phyloP scores from a whole-genome alignment of 2,888 invertebrate species.

The Phyllotreta cruciferae region DNA sequence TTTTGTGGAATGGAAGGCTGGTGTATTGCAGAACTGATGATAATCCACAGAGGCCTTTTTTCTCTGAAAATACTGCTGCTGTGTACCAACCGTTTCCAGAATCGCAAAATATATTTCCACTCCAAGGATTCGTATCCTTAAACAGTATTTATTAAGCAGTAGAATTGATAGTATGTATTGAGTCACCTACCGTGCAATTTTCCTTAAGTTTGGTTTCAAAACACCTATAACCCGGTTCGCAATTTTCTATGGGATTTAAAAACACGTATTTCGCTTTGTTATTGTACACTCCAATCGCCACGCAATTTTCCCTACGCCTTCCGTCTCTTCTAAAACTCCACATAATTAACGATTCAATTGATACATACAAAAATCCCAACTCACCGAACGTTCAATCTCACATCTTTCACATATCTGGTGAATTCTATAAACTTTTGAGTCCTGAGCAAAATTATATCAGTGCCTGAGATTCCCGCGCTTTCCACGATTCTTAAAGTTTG shows the following conservation, averaged over 20 bases:
- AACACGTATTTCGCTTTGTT: slow-evolving; percentile 64
- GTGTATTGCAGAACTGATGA: slow-evolving; percentile 60
- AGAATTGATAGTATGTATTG: not conserved
- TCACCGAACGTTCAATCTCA: slow-evolving; percentile 62
- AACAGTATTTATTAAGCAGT: slow-evolving; percentile 17
- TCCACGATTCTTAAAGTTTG: slow-evolving; percentile 71
- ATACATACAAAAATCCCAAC: not conserved
- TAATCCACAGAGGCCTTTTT: slow-evolving; percentile 65
- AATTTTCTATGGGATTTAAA: slow-evolving; percentile 63
- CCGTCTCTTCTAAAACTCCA: slow-evolving; percentile 48
- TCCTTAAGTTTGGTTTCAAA: slow-evolving; percentile 57
- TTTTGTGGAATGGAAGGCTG: slow-evolving; percentile 65
- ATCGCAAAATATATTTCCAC: slow-evolving; percentile 74
- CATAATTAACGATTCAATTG: not conserved
- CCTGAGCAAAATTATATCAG: slow-evolving; percentile 70
- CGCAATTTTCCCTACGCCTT: slow-evolving; percentile 63
- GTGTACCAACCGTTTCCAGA: slow-evolving; percentile 75
- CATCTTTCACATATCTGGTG: slow-evolving; percentile 72
- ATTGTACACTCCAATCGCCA: slow-evolving; percentile 64
- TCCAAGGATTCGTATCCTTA: slow-evolving; percentile 61
- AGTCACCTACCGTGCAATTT: slow-evolving; percentile 37
- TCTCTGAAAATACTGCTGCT: slow-evolving; percentile 70
- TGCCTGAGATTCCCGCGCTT: slow-evolving; percentile 64
- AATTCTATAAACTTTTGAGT: slow-evolving; percentile 66
- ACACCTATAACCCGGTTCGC: slow-evolving; percentile 65